Conservation (phyloP, 1,140 invertebrate genomes). For the Marisa cornuarietis region DNA sequence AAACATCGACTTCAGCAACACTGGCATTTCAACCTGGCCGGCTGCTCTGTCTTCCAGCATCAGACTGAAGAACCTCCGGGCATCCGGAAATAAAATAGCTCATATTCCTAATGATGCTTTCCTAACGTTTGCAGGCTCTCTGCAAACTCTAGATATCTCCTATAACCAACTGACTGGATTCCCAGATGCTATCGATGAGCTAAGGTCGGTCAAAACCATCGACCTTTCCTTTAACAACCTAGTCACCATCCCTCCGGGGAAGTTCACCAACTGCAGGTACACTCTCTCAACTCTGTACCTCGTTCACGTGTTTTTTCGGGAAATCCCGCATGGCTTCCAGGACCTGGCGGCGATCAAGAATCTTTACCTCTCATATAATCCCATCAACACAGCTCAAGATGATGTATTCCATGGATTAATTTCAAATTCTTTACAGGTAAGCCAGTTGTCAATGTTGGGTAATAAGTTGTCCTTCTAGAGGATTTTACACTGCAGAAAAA, state of each 20-base stretch:
- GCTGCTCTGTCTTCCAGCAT: not conserved
- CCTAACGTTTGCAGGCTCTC: constrained; percentile 2
- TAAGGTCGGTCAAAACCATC: not conserved
- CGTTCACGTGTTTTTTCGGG: constrained; percentile 17
- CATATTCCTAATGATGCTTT: constrained; percentile 20
- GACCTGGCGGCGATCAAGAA: constrained; percentile 14
- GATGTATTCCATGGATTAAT: constrained; percentile 21
- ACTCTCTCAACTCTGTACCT: constrained; percentile 11
- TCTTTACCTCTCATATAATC: constrained; percentile 26
- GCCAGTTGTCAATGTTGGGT: not conserved
- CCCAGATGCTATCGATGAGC: constrained; percentile 23
- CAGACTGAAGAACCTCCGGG: constrained; percentile 6
- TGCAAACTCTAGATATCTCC: constrained; percentile 21
- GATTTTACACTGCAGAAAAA: not conserved
- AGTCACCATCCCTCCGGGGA: constrained; percentile 9
- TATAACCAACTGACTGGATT: constrained; percentile 9
- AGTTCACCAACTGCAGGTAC: constrained; percentile 7
- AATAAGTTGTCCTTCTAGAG: not conserved
- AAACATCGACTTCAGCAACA: constrained; percentile 19
- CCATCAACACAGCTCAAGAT: constrained; percentile 13
- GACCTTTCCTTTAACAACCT: constrained; percentile 18
- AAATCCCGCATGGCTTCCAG: constrained; percentile 5
- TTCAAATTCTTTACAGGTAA: constrained; percentile 2
- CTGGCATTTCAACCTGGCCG: constrained; percentile 10
- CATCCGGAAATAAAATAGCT: constrained; percentile 10